phyloP scores from a whole-genome alignment of 2,797 vertebrate species.

The Myiotriccus ornatus region DNA sequence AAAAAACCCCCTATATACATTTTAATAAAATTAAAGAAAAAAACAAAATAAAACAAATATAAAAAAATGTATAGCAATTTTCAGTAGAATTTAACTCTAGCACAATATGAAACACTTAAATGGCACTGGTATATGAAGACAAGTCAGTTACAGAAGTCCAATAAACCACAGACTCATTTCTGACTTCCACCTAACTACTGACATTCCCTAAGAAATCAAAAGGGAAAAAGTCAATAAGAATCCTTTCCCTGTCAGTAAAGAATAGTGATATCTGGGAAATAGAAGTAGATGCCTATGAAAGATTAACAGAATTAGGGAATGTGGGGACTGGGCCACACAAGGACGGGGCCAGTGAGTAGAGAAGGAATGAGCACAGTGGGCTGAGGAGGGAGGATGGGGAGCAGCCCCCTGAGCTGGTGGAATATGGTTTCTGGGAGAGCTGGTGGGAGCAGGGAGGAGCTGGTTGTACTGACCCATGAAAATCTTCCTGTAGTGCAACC shows the following conservation, averaged over 20 bases:
- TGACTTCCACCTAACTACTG: background rate
- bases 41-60: background rate
- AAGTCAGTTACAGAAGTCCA: background rate
- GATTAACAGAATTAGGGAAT: background rate
- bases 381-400: background rate
- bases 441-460: background rate
- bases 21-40: background rate
- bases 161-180: background rate
- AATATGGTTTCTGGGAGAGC: background rate
- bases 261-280: background rate
- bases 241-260: background rate
- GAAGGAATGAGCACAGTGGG: background rate
- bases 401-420: background rate
- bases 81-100: background rate
- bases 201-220: background rate
- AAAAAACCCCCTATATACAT: background rate
- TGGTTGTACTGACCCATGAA: background rate
- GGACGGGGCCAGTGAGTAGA: background rate
- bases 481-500: background rate
- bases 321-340: background rate
- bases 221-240: background rate
- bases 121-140: background rate
- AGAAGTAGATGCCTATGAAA: background rate
- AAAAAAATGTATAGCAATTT: background rate
- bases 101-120: background rate